Evolutionary conservation across 2,888 invertebrate species (phyloP).

Genomic region (Tetragonula carbonaria): DNA sequence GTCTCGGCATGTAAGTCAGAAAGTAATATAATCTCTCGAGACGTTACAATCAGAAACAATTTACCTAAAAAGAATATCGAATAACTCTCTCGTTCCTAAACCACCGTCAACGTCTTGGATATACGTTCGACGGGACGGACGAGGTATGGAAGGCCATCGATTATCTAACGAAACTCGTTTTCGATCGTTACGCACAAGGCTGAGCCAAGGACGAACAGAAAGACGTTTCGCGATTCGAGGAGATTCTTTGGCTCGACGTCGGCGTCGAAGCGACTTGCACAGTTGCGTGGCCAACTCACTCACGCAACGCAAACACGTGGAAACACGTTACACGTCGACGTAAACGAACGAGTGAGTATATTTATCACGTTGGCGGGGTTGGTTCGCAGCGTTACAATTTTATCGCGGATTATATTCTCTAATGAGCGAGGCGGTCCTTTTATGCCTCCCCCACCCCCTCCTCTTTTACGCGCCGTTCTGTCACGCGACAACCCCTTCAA

Average conservation of each 20-base stretch:
- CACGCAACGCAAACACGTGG: neutral
- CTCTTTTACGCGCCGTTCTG: constrained; percentile 39
- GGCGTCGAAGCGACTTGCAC: constrained; percentile 34
- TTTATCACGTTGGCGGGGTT: constrained; percentile 34
- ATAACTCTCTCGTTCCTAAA: neutral
- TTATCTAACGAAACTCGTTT: neutral
- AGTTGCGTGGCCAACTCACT: constrained; percentile 21
- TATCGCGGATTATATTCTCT: constrained; percentile 58
- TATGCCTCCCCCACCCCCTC: neutral
- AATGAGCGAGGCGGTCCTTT: constrained; percentile 50
- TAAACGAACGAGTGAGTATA: neutral
- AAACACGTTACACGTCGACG: neutral
- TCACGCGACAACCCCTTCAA: constrained; percentile 51
- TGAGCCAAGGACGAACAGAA: constrained; percentile 6
- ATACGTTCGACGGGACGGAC: neutral
- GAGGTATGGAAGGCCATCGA: neutral
- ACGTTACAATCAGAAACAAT: too few relatives aligned
- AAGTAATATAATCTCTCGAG: too few relatives aligned
- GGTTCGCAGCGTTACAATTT: constrained; percentile 30
- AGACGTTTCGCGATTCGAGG: neutral
- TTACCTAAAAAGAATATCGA: neutral
- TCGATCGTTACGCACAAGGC: neutral
- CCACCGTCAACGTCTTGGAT: too few relatives aligned
- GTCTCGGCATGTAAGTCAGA: too few relatives aligned
- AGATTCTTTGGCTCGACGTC: constrained; percentile 25